Evolutionary conservation across 2,797 vertebrate species (phyloP), one percentile per base, ranked within the genome.

Genomic region (Aythya fuligula): DNA sequence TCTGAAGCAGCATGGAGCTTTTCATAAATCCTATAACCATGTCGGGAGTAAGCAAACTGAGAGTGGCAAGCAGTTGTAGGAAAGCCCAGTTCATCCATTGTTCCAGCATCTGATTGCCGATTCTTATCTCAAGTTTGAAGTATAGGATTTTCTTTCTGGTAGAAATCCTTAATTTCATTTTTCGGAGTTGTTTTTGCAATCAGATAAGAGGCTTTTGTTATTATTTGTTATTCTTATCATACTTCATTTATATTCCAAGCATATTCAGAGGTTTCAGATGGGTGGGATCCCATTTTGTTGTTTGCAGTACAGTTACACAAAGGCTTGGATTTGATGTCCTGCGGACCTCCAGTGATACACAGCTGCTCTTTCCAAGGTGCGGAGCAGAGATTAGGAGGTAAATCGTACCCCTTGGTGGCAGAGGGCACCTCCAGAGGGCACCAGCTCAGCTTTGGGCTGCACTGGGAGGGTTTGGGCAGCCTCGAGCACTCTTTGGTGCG

Each of bases 151-250:
- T 81, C 75, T 85, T 88, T 62, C 5, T 56, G 64, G 65, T 17
- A 75, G 62, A 89, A 92, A 87, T 83, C 75, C 71, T 80, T 89
- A 86, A 80, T 84, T 93, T 54, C 5, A 13, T 82, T 95, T 91
- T 92, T 80, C 79, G 60, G 76, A 38, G 73, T 78, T 79, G 74
- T 85, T 95, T 91, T 90, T 87, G 57, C 57, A 85, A 71, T 85
- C 77, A 94, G 91, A 95, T 95, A 94, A 93, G 77, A 34, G 34
- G 18, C 61, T 74, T 76, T 90, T 84, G 65, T 92, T 94, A 83
- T 90, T 90, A 91, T 94, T 94, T 94, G 70, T 95, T 94, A 45
- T 88, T 81, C 77, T 93, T 94, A 65, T 65, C 41, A 51, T 92
- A 87, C 88, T 88, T 91, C 20, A 71, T 94, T 95, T 94, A 0